Conservation (phyloP, 2,113 vertebrate species). For the Zosterops borbonicus region DNA sequence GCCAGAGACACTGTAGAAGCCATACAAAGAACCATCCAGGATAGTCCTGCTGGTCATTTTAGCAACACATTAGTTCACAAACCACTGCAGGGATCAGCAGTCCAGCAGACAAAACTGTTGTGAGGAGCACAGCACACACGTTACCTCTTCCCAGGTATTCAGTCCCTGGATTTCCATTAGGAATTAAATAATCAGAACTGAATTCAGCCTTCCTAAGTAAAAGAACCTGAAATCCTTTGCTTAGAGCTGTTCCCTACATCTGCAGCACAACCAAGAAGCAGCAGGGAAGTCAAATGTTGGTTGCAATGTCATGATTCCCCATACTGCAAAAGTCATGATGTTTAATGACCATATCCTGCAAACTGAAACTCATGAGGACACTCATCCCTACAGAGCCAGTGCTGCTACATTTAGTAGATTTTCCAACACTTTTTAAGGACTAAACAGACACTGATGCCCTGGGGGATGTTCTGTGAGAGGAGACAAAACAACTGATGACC, state of each 20-base stretch:
- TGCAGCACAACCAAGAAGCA: not conserved
- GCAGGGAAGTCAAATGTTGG: not conserved
- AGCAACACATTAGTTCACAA: not conserved
- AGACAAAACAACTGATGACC: not conserved
- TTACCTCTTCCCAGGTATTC: not conserved
- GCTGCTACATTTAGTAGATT: not conserved
- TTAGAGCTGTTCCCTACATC: not conserved
- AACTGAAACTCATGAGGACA: not conserved
- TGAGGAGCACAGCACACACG: not conserved
- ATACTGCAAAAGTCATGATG: not conserved
- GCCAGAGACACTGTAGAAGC: slow-evolving; percentile 4
- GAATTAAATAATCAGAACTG: not conserved
- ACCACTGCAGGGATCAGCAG: not conserved
- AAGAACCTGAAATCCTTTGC: not conserved
- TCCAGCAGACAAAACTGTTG: not conserved
- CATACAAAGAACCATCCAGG: not conserved
- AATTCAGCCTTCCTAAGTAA: not conserved
- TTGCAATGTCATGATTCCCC: not conserved
- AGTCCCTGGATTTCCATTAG: not conserved
- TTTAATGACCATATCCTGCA: not conserved
- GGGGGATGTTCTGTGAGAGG: not conserved
- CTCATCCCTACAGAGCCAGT: not conserved
- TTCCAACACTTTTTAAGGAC: not conserved
- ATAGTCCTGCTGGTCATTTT: not conserved
- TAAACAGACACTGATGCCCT: not conserved